Evolutionary conservation across 2,888 invertebrate genomes (phyloP).

Genomic region (Patella ulyssiponensis): DNA sequence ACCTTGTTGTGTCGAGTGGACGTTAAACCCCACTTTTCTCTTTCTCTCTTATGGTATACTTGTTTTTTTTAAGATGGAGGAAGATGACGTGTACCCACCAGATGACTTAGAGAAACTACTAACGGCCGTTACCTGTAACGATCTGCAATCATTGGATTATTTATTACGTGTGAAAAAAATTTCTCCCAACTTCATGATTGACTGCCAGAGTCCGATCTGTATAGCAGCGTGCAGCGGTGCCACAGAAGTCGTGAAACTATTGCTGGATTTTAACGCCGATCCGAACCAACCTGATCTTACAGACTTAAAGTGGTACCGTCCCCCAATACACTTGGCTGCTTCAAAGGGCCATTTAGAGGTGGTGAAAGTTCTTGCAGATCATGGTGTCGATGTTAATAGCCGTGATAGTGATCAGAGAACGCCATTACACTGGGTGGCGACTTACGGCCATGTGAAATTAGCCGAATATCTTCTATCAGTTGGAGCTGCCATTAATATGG

Average conservation of each 20-base stretch:
- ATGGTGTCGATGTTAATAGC: constrained; percentile 56
- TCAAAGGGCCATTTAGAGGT: constrained; percentile 52
- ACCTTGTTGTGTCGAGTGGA: no score
- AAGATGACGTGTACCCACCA: neutral
- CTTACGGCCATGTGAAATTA: constrained; percentile 47
- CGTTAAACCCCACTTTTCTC: no score
- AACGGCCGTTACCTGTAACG: constrained; percentile 16
- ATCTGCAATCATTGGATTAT: constrained; percentile 11
- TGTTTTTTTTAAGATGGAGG: no score
- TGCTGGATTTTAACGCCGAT: constrained; percentile 57
- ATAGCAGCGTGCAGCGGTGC: constrained; percentile 48
- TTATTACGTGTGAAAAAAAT: constrained; percentile 31
- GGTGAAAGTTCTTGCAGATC: constrained; percentile 47
- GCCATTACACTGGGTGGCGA: constrained; percentile 62
- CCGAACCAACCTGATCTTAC: constrained; percentile 44
- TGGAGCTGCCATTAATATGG: constrained; percentile 55
- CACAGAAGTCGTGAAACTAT: constrained; percentile 48
- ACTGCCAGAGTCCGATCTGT: constrained; percentile 54
- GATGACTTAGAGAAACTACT: constrained; percentile 13
- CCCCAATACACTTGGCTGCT: constrained; percentile 63
- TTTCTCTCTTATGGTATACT: no score
- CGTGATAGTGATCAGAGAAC: constrained; percentile 59
- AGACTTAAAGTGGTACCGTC: constrained; percentile 57
- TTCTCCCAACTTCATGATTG: constrained; percentile 48
- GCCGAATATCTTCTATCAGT: constrained; percentile 48